phyloP scores from a whole-genome alignment of 64 coral and sea anemone species.

The Astreopora myriophthalma region DNA sequence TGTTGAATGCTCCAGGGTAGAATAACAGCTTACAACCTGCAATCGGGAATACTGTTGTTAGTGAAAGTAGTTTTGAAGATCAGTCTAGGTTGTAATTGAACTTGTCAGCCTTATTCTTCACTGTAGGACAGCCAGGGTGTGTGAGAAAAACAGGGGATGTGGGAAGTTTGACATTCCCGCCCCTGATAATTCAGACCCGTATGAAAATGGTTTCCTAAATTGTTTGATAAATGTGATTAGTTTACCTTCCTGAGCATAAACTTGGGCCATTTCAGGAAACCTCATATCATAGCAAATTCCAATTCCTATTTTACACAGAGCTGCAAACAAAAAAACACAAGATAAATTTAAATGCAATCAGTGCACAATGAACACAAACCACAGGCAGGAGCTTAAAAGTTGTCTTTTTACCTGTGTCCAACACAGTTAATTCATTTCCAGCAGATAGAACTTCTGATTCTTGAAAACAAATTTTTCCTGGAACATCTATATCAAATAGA shows the following conservation, averaged over 20 bases:
- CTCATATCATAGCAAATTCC: conserved; percentile 97
- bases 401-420: conserved; percentile 80
- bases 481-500: conserved; percentile 98
- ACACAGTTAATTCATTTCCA: conserved; percentile 80
- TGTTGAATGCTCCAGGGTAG: conserved; percentile 97
- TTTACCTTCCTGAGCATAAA: conserved; percentile 90
- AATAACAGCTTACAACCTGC: conserved; percentile 90
- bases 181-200: no score
- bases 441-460: conserved; percentile 89
- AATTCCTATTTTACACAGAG: conserved; percentile 94
- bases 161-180: no score
- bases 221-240: background rate
- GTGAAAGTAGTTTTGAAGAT: no score
- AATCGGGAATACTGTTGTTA: background rate
- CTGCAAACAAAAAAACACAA: conserved; percentile 34
- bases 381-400: background rate
- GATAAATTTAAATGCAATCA: background rate
- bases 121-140: no score
- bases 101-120: no score
- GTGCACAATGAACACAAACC: background rate
- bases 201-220: no score
- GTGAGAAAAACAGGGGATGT: no score
- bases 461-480: conserved; percentile 93
- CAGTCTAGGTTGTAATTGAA: no score
- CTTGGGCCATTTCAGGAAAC: conserved; percentile 90